Base-by-base conservation (phyloP, 2,113 vertebrate species). In the Corythoichthys haematopterus region DNA sequence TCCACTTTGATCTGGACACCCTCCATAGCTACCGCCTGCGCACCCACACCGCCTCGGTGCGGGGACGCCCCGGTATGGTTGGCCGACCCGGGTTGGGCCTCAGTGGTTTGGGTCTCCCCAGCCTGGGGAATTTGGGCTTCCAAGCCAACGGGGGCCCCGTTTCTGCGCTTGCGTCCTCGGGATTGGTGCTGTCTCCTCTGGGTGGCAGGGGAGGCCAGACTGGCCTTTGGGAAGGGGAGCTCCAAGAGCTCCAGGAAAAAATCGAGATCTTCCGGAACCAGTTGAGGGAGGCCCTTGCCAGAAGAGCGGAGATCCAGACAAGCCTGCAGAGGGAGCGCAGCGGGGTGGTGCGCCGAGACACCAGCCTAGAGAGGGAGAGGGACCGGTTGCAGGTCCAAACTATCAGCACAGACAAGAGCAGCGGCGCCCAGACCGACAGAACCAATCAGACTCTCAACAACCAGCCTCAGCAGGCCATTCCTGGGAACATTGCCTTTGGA, bases 271-370 rank as follows among this genome's bases (percentile, higher is more conserved):
- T 93, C 46, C 90, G 90, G 2, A 92, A 88, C 0, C 91, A 93
- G 72, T 91, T 98, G 50, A 84, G 89, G 0, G 81, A 83, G 0
- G 94, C 95, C 3, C 88, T 97, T 81, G 74, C 87, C 63, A 82
- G 93, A 83, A 92, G 90, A 14, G 92, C 93, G 0, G 93, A 95
- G 86, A 92, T 96, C 81, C 93, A 92, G 88, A 90, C 89, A 4
- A 88, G 65, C 65, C 84, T 94, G 65, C 92, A 91, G 70, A 85
- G 88, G 0, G 52, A 89, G 38, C 77, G 79, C 67, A 84, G 82
- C 9, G 77, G 82, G 48, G 67, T 78, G 12, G 77, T 84, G 1
- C 82, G 84, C 55, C 79, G 87, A 59, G 87, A 89, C n/a, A 82
- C 84, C 35, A 87, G 85, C 52, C 70, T 87, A 67, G 85, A 85